These are phyloP conservation scores for Sebastes jordani DNA, from an alignment of 2,797 vertebrate species.

Conservation along the genomic window DNA sequence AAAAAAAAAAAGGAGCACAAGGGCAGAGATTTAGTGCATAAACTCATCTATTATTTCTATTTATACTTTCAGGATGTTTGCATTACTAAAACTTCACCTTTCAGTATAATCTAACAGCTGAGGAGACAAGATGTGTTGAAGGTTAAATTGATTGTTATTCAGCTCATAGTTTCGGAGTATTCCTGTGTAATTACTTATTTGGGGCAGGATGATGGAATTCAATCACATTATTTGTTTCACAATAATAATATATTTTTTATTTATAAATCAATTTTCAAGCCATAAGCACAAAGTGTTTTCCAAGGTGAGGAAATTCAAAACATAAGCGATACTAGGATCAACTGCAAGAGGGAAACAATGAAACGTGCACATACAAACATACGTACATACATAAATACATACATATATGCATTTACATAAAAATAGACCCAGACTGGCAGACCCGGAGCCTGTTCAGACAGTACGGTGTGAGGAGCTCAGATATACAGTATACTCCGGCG, in stretches of 20 bases:
- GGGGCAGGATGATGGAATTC: conserved; percentile 18
- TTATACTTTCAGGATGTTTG: conserved; percentile 12
- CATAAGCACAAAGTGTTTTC: not conserved
- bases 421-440: too few species aligned
- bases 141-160: conserved; percentile 24
- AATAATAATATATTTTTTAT: not conserved
- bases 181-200: conserved; percentile 30
- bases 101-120: conserved; percentile 1
- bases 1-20: not conserved
- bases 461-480: too few species aligned
- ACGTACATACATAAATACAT: not conserved
- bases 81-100: conserved; percentile 21
- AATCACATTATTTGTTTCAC: conserved; percentile 1
- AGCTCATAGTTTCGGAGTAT: conserved; percentile 7
- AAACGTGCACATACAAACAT: not conserved
- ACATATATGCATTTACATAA: too few species aligned
- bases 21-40: not conserved
- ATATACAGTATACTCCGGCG: too few species aligned
- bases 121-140: not conserved
- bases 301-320: not conserved
- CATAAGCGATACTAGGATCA: not conserved
- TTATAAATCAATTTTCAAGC: not conserved
- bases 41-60: conserved; percentile 11
- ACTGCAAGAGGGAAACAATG: not conserved
- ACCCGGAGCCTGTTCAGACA: too few species aligned